phyloP scores from a whole-genome alignment of 2,888 invertebrate genomes.

The Philonicus albiceps region DNA sequence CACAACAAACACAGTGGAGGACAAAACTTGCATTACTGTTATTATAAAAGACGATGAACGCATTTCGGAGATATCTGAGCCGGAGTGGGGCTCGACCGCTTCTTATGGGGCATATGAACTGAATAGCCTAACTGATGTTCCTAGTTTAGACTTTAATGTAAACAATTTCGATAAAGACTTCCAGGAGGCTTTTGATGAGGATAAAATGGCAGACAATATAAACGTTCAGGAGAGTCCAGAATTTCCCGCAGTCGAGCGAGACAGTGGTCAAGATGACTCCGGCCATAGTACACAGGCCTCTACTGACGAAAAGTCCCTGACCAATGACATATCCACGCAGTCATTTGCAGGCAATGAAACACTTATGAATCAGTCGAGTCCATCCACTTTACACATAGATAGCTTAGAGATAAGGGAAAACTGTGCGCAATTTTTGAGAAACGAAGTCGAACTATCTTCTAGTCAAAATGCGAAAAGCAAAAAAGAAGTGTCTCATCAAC shows the following conservation, averaged over 20 bases:
- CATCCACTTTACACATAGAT: slow-evolving; percentile 33
- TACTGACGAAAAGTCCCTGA: slow-evolving; percentile 44
- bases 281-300: slow-evolving; percentile 47
- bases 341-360: slow-evolving; percentile 11
- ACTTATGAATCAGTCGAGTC: slow-evolving; percentile 43
- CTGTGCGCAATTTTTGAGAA: slow-evolving; percentile 46
- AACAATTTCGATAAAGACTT: slow-evolving; percentile 35
- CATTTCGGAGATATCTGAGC: slow-evolving; percentile 52
- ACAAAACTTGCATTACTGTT: slow-evolving; percentile 51
- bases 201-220: not conserved
- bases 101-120: slow-evolving; percentile 46
- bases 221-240: not conserved
- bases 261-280: slow-evolving; percentile 47
- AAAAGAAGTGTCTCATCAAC: slow-evolving; percentile 29
- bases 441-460: slow-evolving; percentile 48
- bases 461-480: slow-evolving; percentile 42
- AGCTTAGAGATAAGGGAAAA: slow-evolving; percentile 40
- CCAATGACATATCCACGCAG: slow-evolving; percentile 33
- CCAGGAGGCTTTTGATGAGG: not conserved
- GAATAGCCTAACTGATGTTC: slow-evolving; percentile 50
- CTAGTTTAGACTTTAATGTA: slow-evolving; percentile 48
- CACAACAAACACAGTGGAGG: slow-evolving; percentile 50
- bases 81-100: slow-evolving; percentile 50
- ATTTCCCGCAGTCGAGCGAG: slow-evolving; percentile 19
- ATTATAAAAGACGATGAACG: slow-evolving; percentile 51